Evolutionary conservation across 1,140 invertebrate genomes (phyloP).

Genomic region (Heliconius hermathena): DNA sequence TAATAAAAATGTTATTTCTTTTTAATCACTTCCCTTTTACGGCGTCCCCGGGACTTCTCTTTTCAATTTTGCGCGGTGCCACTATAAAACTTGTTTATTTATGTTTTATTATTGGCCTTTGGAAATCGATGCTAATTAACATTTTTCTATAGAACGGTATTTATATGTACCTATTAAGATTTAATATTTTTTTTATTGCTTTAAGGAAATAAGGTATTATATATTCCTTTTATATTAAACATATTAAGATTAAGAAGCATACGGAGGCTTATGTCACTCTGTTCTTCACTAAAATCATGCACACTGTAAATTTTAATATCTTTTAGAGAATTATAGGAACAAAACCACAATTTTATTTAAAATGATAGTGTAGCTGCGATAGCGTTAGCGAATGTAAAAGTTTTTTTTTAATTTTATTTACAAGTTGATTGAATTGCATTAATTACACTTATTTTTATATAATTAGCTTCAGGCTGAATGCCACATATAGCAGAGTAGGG

Average conservation of each 20-base stretch:
- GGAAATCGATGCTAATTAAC: conserved; percentile 38
- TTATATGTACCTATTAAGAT: not conserved
- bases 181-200: not conserved
- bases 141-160: not conserved
- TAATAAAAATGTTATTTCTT: conserved; percentile 70
- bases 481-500: no score
- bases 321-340: no score
- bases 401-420: no score
- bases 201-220: not conserved
- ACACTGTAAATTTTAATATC: no score
- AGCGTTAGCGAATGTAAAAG: no score
- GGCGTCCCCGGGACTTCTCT: conserved; percentile 51
- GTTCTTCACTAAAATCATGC: not conserved
- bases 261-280: not conserved
- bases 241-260: no score
- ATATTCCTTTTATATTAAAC: no score
- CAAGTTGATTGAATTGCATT: no score
- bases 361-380: no score
- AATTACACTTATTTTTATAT: no score
- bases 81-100: conserved; percentile 60
- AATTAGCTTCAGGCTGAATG: no score
- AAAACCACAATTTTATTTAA: no score
- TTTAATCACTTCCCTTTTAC: conserved; percentile 78
- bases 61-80: conserved; percentile 60
- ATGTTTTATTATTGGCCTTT: conserved; percentile 51